Evolutionary conservation across 1,140 invertebrate genomes (phyloP), one percentile per base, ranked within the genome.

Genomic region (Papilio polyxenes): DNA sequence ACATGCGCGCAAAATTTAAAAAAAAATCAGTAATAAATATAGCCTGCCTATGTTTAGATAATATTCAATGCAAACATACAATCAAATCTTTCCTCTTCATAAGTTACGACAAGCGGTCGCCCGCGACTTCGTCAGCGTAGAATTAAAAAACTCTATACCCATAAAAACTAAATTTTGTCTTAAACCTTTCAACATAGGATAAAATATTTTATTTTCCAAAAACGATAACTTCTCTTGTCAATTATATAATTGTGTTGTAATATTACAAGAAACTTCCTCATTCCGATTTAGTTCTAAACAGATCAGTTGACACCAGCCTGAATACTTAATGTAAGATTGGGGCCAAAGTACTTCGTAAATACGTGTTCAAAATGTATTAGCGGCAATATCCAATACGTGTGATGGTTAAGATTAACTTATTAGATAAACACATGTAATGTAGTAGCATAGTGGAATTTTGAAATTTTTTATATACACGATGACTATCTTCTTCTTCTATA

Each of bases 281-380:
- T 44, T 74, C 72, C 72, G 17, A 40, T 40, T 44, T 44, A 23
- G 48, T 76, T 49, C 75, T 76, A 76, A 76, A 76, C 75, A 76
- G 44, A 75, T 44, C 75, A n/a, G 8, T 10, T 76, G n/a, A 76
- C 75, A 76, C 48, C 48, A 49, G 8, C 75, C 48, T 23, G 75
- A 76, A 76, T 76, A 76, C 48, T 49, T 13, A 76, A 76, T 17
- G 23, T 23, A 44, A 75, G 40, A 49, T 76, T 2, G 75, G 40
- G 44, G 75, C 2, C 40, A 51, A n/a, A 76, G 75, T 76, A 76
- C 44, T 51, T 76, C 44, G 44, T 51, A 23, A 76, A 23, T 7
- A 76, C 75, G 75, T 53, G 75, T 13, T 10, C 17, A 31, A 76
- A 76, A 76, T 76, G 7, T 49, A 20, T 48, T 49, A 76, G 72